Base-by-base conservation (phyloP, 1,140 invertebrate species). In the Agrypnia vestita region DNA sequence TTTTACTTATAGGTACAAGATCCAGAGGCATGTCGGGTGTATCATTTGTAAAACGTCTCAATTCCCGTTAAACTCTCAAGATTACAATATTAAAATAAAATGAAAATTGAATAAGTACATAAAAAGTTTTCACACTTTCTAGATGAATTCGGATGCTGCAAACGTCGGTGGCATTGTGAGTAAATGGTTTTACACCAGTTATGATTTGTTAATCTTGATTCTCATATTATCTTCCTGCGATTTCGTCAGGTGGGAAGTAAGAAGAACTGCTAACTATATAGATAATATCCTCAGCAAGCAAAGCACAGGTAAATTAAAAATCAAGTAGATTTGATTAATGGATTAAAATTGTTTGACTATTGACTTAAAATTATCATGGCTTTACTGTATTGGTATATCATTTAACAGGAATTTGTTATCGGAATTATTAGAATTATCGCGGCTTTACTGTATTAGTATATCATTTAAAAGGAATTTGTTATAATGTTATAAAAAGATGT, bases 191-290 rank as follows among this genome's bases (percentile, higher is more conserved):
- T 62, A 25, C 21, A 21, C 59, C 59, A 13, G 12, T 21, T 19
- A 35, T 21, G 59, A 62, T 15, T 15, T 25, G 17, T 35, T 62
- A 11, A 25, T 62, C 15, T 3, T 62, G 21, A 21, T 62, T 25
- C 12, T 21, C 25, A 12, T 19, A 21, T 13, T 62, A 12, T 15
- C 8, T 12, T 21, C 21, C 12, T 62, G 59, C 12, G 59, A 62
- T 21, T 62, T 62, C 25, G 17, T 62, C 13, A 62, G 21, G 21
- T 62, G 59, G 59, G 59, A 62, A 21, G 59, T 21, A 6, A 25
- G 25, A 62, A 62, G 25, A 25, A 62, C 59, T 3, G 19, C 59
- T 12, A 12, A 13, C 25, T 62, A 21, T 12, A 62, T 62, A 13
- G 59, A 62, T 21, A 62, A 62, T 13, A 62, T 62, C 25, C 17